A percentile compares a stretch with the other conserved stretches of the same genome.
phyloP scores from a whole-genome alignment of 2,888 invertebrate species.

The Polydrusus cervinus region DNA sequence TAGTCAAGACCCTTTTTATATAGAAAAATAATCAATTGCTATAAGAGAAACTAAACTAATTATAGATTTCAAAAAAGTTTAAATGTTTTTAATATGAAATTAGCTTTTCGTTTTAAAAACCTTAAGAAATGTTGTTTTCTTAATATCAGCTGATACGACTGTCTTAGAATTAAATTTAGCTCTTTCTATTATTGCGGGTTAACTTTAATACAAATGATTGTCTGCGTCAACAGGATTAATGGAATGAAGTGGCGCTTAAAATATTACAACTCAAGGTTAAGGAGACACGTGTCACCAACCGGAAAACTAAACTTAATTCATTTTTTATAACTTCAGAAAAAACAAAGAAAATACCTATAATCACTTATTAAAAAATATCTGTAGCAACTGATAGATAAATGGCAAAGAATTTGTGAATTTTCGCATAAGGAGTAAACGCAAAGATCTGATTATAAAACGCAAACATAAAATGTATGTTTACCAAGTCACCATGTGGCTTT shows the following conservation, averaged over 20 bases:
- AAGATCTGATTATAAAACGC: too few relatives aligned
- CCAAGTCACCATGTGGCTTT: too few relatives aligned
- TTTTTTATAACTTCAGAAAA: background rate
- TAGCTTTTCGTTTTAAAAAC: too few relatives aligned
- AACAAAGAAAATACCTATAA: background rate
- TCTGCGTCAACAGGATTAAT: slow-evolving; percentile 3
- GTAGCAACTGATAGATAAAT: background rate
- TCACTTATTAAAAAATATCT: background rate
- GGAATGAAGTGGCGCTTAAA: background rate
- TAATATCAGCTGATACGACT: too few relatives aligned
- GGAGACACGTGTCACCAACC: background rate
- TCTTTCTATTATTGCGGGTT: background rate
- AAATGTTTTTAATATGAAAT: too few relatives aligned
- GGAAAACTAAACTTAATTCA: background rate
- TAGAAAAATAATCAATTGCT: too few relatives aligned
- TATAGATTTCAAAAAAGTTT: too few relatives aligned
- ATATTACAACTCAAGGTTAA: background rate
- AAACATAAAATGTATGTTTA: too few relatives aligned
- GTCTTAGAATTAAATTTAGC: background rate
- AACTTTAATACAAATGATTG: background rate
- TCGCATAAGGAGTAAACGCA: too few relatives aligned
- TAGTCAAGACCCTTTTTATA: too few relatives aligned
- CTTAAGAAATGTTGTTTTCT: too few relatives aligned
- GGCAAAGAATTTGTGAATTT: background rate
- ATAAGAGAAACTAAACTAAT: too few relatives aligned